These are phyloP conservation scores for Phlogophora meticulosa DNA, from an alignment of 2,888 invertebrate genomes.

Conservation along the genomic window DNA sequence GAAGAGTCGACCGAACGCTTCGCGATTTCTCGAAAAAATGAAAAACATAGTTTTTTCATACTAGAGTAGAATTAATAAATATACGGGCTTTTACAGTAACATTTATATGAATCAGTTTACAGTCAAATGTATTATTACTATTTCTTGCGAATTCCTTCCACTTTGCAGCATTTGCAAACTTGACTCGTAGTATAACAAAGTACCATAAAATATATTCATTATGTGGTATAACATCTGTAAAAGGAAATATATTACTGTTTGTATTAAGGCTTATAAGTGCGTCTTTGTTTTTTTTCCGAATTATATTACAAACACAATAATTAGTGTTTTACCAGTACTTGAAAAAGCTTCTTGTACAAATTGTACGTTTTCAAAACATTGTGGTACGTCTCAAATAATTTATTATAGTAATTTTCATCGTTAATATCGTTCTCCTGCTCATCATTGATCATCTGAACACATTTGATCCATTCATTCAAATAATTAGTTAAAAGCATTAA, in stretches of 20 bases:
- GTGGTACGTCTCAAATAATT: slow-evolving; percentile 18
- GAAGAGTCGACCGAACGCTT: too few species aligned
- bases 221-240: background rate
- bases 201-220: background rate
- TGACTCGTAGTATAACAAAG: background rate
- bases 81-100: too few species aligned
- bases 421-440: background rate
- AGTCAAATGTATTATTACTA: background rate
- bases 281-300: background rate
- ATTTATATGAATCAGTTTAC: too few species aligned
- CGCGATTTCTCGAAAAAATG: too few species aligned
- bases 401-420: background rate
- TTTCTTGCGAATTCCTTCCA: background rate
- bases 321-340: slow-evolving; percentile 40
- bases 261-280: too few species aligned
- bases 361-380: slow-evolving; percentile 42
- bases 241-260: background rate
- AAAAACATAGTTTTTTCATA: too few species aligned
- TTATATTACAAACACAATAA: background rate
- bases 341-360: slow-evolving; percentile 39
- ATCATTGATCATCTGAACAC: background rate
- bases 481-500: slow-evolving; percentile 22
- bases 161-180: background rate
- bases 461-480: slow-evolving; percentile 13
- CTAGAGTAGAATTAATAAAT: too few species aligned